Evolutionary conservation across 2,888 invertebrate species (phyloP).

Genomic region (Fragum sueziense): DNA sequence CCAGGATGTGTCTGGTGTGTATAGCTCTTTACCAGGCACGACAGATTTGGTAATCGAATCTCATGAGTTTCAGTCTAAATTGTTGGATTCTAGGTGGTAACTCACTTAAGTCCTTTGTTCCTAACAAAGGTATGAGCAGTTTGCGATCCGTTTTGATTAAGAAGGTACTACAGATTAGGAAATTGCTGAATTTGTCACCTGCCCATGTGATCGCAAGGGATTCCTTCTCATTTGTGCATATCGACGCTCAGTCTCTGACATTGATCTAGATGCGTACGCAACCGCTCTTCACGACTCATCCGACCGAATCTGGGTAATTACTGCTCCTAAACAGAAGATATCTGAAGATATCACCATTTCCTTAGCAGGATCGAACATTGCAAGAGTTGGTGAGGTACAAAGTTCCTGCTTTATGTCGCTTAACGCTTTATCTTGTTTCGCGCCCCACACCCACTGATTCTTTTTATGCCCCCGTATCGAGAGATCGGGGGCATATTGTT

Average conservation of each 20-base stretch:
- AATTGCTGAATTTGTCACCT: slow-evolving; percentile 33
- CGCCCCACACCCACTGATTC: slow-evolving; percentile 36
- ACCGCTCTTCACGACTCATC: not conserved
- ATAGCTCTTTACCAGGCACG: slow-evolving; percentile 3
- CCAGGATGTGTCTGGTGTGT: slow-evolving; percentile 16
- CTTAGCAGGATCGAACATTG: slow-evolving; percentile 7
- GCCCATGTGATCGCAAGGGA: slow-evolving; percentile 25
- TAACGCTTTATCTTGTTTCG: slow-evolving; percentile 17
- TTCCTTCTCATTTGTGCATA: slow-evolving; percentile 19
- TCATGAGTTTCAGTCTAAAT: slow-evolving; percentile 31
- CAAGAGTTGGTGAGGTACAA: not conserved
- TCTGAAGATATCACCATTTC: not conserved
- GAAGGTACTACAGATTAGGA: slow-evolving; percentile 16
- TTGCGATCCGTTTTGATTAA: slow-evolving; percentile 20
- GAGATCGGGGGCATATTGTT: too few species aligned
- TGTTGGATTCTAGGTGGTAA: slow-evolving; percentile 34
- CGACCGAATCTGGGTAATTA: not conserved
- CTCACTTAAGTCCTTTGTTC: slow-evolving; percentile 25
- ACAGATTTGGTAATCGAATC: slow-evolving; percentile 30
- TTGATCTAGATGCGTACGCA: not conserved
- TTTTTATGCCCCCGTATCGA: too few species aligned
- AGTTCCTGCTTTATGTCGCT: slow-evolving; percentile 25
- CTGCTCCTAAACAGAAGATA: slow-evolving; percentile 7
- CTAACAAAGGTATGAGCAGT: slow-evolving; percentile 15
- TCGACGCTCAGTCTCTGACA: slow-evolving; percentile 15